Base-by-base conservation (phyloP, 1,140 invertebrate genomes). In the Drosophila azteca region DNA sequence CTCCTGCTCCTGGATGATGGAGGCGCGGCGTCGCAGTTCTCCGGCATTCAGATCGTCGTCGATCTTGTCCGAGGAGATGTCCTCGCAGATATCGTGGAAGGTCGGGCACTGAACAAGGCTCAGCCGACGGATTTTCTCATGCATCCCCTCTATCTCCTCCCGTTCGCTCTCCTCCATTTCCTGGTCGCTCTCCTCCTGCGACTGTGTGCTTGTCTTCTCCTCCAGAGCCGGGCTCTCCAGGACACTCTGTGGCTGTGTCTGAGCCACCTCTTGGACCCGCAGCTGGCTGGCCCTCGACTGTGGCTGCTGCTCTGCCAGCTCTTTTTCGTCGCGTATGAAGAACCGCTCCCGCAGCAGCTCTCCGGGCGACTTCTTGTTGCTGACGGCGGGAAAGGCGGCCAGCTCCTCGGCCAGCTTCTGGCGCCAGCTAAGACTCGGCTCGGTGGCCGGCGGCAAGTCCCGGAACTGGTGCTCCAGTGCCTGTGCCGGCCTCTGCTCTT, bases 341-440 rank as follows among this genome's bases (percentile, higher is more conserved):
- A 96, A 96, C 88, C 96, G 95, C 80, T 96, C 95, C 7, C 95
- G 93, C n/a, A 96, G 83, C 58, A 95, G 90, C 62, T 96, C 95
- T 1, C 95, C 95, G 0, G 95, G 93, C 0, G 95, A 94, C 78
- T 96, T 96, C 71, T 94, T 94, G 75, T 92, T 92, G 46, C 71
- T 79, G 45, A 69, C 70, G 2, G 39, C 52, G 2, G 90, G 85
- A 48, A 87, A 87, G 0, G 79, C 67, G 1, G 82, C 84, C 67
- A 94, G 79, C 66, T 94, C 93, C 5, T 94, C 93, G 35, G 94
- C 93, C 53, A 95, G 91, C 65, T 94, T 94, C 76, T 94, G 93
- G 46, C 94, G 92, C 94, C 94, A 95, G 72, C 90, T 92, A 35
- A 90, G 26, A 26, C 88, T 90, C 5, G 75, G 79, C 8, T 91